Evolutionary conservation across 2,888 invertebrate genomes (phyloP), one percentile per base, ranked within the genome.

Genomic region (Hirtodrosophila trivittata): DNA sequence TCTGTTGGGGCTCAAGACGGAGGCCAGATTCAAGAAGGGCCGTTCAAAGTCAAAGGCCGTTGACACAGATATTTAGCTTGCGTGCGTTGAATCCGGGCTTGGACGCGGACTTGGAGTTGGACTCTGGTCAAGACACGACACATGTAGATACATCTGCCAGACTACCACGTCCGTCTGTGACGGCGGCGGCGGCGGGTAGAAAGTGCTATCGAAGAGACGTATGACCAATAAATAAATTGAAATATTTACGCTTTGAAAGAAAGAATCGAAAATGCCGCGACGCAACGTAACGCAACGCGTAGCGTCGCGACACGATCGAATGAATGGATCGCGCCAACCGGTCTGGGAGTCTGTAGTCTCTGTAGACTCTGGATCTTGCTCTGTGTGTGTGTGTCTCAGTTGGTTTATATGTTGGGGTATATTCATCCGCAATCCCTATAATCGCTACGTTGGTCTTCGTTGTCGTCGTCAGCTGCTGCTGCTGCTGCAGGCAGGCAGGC

Each of bases 201-300:
- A 80, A 80, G 78, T 78, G 73, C 60, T 52, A 57, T 58, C 57
- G 50, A 38, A 26, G 30, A 33, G 65, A 84, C 78, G 82, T 77
- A 84, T 74, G 71, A 65, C 78, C 85, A 77, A 84, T 68, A 81
- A 84, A 82, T 77, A 77, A 81, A 82, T 82, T 82, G 82, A 82
- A 82, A 84, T 82, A 81, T 81, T 84, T 72, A 84, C 82, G 82
- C 78, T 78, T 54, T 64, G 26, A 21, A 21, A 76, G 58, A 66
- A 82, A 65, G 74, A 78, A 78, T 68, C 57, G 64, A 74, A 71
- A 63, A 37, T 33, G 59, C 49, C 57, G 63, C 58, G 54, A 57
- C 16, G 35, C 28, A 28, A 28, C 28, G 9, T n/a, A 28, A 28
- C 28, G 28, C 28, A n/a, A n/a, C 28, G 28, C 18, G 5, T 3